A percentile compares a stretch with the other conserved stretches of the same genome.
phyloP scores from a whole-genome alignment of 2,888 invertebrate species.

The Mesorhabditis sp. region DNA sequence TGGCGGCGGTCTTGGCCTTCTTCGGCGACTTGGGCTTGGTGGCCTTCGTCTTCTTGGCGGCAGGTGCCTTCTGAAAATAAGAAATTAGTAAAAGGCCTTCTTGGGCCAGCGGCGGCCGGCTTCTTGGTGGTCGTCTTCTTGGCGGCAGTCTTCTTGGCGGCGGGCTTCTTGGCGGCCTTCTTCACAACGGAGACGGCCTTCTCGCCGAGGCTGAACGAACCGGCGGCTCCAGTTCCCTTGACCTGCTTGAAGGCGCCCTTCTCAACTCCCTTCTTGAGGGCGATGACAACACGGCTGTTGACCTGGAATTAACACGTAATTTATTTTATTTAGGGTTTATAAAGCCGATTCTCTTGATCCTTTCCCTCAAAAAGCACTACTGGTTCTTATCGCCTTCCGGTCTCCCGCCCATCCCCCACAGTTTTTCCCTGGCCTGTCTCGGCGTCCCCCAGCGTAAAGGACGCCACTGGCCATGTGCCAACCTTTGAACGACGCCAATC shows the following conservation, averaged over 20 bases:
- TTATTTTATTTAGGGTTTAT: not conserved
- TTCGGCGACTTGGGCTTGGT: slow-evolving; percentile 5
- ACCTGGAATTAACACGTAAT: slow-evolving; percentile 13
- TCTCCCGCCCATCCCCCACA: too few relatives aligned
- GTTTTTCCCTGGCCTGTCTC: too few relatives aligned
- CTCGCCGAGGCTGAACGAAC: slow-evolving; percentile 11
- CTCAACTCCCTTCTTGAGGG: slow-evolving; percentile 55
- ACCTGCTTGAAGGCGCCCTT: slow-evolving; percentile 57
- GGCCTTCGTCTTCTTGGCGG: slow-evolving; percentile 10
- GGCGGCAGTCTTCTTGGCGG: not conserved
- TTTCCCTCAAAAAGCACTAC: not conserved
- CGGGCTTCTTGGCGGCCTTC: not conserved
- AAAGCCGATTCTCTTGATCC: not conserved
- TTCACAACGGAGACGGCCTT: slow-evolving; percentile 2
- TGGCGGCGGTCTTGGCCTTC: not conserved
- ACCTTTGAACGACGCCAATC: too few relatives aligned
- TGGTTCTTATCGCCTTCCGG: too few relatives aligned
- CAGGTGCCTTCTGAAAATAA: slow-evolving; percentile 5
- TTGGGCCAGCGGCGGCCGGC: not conserved
- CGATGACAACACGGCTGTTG: slow-evolving; percentile 57
- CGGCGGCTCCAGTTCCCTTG: slow-evolving; percentile 15
- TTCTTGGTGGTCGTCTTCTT: not conserved
- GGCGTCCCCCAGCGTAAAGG: too few relatives aligned
- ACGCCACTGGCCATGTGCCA: too few relatives aligned
- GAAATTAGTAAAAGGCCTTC: not conserved